Conservation (phyloP, 2,888 invertebrate genomes). For the Gerosis bhagava region DNA sequence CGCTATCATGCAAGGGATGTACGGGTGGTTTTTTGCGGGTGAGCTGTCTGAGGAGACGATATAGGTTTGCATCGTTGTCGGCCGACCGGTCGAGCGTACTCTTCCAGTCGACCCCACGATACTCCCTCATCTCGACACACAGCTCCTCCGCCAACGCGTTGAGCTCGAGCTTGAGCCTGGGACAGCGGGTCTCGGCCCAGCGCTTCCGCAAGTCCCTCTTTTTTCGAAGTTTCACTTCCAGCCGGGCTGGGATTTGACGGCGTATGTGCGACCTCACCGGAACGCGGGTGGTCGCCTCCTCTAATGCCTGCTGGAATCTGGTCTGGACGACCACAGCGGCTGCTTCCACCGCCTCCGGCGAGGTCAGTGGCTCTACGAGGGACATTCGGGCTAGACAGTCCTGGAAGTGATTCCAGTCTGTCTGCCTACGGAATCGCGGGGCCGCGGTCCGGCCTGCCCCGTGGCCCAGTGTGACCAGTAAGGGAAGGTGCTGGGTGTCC, state of each 20-base stretch:
- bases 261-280: neutral
- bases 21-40: neutral
- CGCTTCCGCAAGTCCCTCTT: neutral
- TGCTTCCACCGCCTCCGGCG: neutral
- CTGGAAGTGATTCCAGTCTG: neutral
- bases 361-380: neutral
- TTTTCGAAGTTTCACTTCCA: neutral
- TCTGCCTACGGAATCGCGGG: neutral
- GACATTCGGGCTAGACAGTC: neutral
- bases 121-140: constrained; percentile 2
- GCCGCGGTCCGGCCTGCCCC: neutral
- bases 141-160: neutral
- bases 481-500: constrained; percentile 3
- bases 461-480: constrained; percentile 2
- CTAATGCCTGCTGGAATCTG: too few relatives aligned
- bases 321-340: neutral
- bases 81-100: neutral
- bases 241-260: neutral
- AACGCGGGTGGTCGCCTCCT: neutral
- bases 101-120: neutral
- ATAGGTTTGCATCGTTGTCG: neutral
- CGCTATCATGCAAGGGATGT: neutral
- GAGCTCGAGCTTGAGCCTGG: neutral
- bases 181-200: neutral
- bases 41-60: constrained; percentile 7